phyloP scores from a whole-genome alignment of 2,113 vertebrate species.

The Zosterops japonicus region DNA sequence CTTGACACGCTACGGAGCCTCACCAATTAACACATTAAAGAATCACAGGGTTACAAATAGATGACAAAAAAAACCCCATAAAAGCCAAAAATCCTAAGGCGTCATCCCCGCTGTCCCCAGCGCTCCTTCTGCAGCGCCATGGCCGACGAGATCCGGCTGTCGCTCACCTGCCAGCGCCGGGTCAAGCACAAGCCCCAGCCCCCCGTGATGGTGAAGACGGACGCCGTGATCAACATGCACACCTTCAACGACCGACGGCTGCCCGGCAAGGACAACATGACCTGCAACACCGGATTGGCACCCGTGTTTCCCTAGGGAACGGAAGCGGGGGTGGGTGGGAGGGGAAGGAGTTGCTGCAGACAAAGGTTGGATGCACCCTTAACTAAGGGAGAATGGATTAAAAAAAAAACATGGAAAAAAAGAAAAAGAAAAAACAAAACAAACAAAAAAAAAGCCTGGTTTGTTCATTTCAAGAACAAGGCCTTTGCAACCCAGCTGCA shows the following conservation, averaged over 20 bases:
- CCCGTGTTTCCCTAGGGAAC: conserved; percentile 89
- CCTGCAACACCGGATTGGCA: conserved; percentile 88
- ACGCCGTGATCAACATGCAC: conserved; percentile 98
- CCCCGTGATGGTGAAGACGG: conserved; percentile 88
- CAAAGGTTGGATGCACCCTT: background rate
- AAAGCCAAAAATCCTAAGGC: background rate
- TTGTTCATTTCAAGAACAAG: conserved; percentile 75
- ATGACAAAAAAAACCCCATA: background rate
- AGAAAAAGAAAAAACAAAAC: conserved; percentile 41
- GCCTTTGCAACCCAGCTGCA: conserved; percentile 55
- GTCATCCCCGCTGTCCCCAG: conserved; percentile 70
- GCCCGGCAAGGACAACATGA: conserved; percentile 95
- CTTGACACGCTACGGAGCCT: background rate
- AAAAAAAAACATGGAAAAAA: background rate
- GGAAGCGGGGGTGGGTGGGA: background rate
- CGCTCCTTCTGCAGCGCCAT: conserved; percentile 97
- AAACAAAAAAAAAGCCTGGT: conserved; percentile 51
- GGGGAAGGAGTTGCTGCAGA: conserved; percentile 2
- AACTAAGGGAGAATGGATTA: conserved; percentile 64
- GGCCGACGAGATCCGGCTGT: conserved; percentile 95
- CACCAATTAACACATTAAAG: background rate
- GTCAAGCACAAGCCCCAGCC: conserved; percentile 92
- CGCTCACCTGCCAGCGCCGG: conserved; percentile 94
- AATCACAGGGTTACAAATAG: background rate
- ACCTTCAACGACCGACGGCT: conserved; percentile 97